Percentiles rank a stretch among this genome's conserved stretches.
Evolutionary conservation across 2,113 vertebrate genomes (phyloP).

Genomic region (Rattus norvegicus): DNA sequence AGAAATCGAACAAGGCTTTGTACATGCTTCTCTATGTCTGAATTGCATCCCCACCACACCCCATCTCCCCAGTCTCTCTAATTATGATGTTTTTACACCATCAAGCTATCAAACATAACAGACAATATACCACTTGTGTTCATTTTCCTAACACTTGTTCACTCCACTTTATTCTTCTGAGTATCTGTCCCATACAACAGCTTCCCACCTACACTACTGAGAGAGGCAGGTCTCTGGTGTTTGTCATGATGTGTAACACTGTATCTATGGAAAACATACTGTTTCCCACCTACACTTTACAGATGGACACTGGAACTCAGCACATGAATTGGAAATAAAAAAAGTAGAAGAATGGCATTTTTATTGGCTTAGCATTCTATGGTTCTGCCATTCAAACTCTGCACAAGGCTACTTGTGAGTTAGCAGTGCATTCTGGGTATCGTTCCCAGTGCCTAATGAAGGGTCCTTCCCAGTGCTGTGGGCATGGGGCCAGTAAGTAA

Average conservation of each 20-base stretch:
- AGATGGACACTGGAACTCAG: conserved; percentile 2
- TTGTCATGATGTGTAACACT: background rate
- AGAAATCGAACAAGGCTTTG: background rate
- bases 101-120: background rate
- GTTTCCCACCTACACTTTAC: background rate
- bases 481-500: background rate
- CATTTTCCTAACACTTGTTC: background rate
- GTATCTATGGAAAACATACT: background rate
- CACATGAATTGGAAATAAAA: background rate
- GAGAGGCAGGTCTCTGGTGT: background rate
- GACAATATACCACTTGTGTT: background rate
- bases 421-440: background rate
- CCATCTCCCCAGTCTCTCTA: background rate
- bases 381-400: background rate
- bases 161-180: background rate
- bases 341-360: background rate
- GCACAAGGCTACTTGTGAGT: background rate
- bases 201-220: background rate
- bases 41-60: background rate
- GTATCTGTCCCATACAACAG: background rate
- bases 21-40: background rate
- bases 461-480: background rate
- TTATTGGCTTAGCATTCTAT: conserved; percentile 37
- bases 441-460: background rate
- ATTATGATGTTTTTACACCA: conserved; percentile 19